Conservation (phyloP, 2,888 invertebrate species). For the Ophraella communa region DNA sequence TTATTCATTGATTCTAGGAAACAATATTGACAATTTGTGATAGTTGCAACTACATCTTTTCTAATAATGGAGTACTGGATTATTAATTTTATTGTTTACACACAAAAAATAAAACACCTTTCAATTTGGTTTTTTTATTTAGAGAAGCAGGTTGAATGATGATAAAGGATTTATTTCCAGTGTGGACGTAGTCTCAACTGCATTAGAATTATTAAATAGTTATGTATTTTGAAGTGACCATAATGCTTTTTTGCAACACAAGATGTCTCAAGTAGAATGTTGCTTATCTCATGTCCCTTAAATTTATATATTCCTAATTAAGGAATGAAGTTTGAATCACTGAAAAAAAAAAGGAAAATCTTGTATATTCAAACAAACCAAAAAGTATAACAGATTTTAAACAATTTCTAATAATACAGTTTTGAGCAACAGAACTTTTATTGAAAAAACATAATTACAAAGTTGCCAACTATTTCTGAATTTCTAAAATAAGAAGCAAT, state of each 20-base stretch:
- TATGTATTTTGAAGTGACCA: conserved; percentile 21
- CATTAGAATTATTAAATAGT: background rate
- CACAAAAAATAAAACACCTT: background rate
- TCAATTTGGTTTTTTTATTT: conserved; percentile 12
- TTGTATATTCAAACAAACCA: too few species aligned
- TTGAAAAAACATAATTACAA: too few species aligned
- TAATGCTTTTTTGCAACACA: background rate
- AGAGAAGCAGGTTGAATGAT: background rate
- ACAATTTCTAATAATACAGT: too few species aligned
- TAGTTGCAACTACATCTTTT: conserved; percentile 1
- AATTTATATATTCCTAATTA: too few species aligned
- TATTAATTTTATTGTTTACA: conserved; percentile 8
- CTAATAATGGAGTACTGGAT: conserved; percentile 3
- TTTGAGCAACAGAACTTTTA: too few species aligned
- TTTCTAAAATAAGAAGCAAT: too few species aligned
- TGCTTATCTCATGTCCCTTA: too few species aligned
- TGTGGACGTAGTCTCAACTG: background rate
- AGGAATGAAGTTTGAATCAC: too few species aligned
- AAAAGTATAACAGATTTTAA: too few species aligned
- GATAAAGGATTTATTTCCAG: background rate
- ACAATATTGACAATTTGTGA: conserved; percentile 11
- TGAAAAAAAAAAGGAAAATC: too few species aligned
- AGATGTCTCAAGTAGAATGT: too few species aligned
- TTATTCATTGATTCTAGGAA: conserved; percentile 33
- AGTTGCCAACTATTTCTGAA: too few species aligned